Conservation (phyloP, 2,113 vertebrate species). For the Candoia aspera region DNA sequence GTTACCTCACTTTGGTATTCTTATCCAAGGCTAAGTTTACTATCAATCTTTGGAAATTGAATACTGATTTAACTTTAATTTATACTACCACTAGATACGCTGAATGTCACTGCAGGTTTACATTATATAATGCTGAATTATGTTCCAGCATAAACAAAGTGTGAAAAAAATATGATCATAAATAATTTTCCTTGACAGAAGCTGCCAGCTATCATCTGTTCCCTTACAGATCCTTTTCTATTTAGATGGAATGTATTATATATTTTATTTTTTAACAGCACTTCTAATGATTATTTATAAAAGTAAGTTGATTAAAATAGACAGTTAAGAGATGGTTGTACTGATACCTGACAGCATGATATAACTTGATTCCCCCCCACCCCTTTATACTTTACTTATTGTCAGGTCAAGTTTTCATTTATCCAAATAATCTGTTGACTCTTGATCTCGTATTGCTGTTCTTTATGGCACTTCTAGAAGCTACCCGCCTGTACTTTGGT, state of each 20-base stretch:
- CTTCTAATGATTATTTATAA: slow-evolving; percentile 82
- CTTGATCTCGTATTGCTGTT: slow-evolving; percentile 79
- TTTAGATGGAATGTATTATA: slow-evolving; percentile 70
- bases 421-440: slow-evolving; percentile 70
- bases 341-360: neutral
- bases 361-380: neutral
- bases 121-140: neutral
- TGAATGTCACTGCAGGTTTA: neutral
- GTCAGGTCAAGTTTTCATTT: slow-evolving; percentile 82
- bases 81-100: neutral
- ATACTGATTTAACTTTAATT: neutral
- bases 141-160: neutral
- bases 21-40: neutral
- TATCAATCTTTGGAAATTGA: neutral
- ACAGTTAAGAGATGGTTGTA: neutral
- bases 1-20: neutral
- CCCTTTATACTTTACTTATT: neutral
- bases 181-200: slow-evolving; percentile 66
- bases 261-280: slow-evolving; percentile 79
- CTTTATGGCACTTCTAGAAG: slow-evolving; percentile 78
- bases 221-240: slow-evolving; percentile 79
- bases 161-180: neutral
- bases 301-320: slow-evolving; percentile 75
- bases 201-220: slow-evolving; percentile 77
- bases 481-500: slow-evolving; percentile 75